Conservation (phyloP, 2,888 invertebrate genomes). For the Zhuqinia jingwanae region DNA sequence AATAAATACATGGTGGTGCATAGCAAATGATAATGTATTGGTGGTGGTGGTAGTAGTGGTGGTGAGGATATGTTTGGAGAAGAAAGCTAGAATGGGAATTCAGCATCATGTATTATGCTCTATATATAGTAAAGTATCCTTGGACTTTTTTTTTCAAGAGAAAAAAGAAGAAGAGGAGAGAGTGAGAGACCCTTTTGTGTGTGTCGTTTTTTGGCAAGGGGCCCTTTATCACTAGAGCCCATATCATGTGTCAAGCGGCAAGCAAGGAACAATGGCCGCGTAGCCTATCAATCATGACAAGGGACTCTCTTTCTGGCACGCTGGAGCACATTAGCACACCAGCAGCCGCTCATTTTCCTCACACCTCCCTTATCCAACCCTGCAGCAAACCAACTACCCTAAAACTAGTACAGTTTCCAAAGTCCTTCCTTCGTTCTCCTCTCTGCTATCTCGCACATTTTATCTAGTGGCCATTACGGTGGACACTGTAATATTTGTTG, state of each 20-base stretch:
- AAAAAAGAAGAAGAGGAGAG: slow-evolving; percentile 21
- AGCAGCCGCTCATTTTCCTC: slow-evolving; percentile 56
- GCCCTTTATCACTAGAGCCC: slow-evolving; percentile 62
- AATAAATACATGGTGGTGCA: not conserved
- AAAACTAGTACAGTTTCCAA: no score
- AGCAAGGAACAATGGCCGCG: slow-evolving; percentile 54
- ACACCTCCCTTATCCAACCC: slow-evolving; percentile 53
- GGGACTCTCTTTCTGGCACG: slow-evolving; percentile 62
- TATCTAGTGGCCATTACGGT: slow-evolving; percentile 49
- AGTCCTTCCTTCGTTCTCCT: not conserved
- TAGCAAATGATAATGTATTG: slow-evolving; percentile 27
- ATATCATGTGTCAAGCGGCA: slow-evolving; percentile 62
- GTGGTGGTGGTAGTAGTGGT: not conserved
- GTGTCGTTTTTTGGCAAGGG: slow-evolving; percentile 60
- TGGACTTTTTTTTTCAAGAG: not conserved
- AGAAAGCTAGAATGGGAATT: not conserved
- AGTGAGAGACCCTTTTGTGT: slow-evolving; percentile 50
- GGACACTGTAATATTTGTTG: slow-evolving; percentile 38
- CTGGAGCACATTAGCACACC: slow-evolving; percentile 69
- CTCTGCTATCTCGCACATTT: slow-evolving; percentile 39
- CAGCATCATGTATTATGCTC: not conserved
- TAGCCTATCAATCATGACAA: slow-evolving; percentile 65
- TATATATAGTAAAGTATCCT: not conserved
- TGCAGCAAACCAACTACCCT: slow-evolving; percentile 12
- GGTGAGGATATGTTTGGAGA: not conserved